Percentiles rank a stretch among this genome's conserved stretches.
phyloP scores from a whole-genome alignment of 2,113 vertebrate genomes.

The Semicossyphus pulcher region DNA sequence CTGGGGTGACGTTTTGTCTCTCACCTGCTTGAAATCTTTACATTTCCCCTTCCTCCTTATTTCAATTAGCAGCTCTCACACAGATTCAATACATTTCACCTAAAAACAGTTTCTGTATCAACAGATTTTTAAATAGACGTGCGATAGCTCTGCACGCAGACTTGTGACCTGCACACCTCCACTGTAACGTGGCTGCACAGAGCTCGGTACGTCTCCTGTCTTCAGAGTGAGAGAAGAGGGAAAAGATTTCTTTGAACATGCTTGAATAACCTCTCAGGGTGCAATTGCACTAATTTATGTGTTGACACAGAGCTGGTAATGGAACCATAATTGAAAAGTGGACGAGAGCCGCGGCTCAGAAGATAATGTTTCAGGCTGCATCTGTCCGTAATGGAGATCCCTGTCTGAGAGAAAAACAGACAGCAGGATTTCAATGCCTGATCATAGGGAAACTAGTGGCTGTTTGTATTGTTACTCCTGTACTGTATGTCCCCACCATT shows the following conservation, averaged over 20 bases:
- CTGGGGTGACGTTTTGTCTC: not conserved
- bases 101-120: too few relatives aligned
- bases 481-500: not conserved
- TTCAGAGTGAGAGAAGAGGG: not conserved
- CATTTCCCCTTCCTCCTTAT: too few relatives aligned
- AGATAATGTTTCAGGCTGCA: conserved; percentile 12
- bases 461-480: not conserved
- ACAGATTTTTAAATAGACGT: conserved; percentile 14
- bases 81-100: not conserved
- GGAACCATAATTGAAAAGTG: conserved; percentile 34
- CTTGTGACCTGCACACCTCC: not conserved
- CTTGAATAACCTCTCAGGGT: not conserved
- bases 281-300: conserved; percentile 20
- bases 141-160: not conserved
- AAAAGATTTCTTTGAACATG: not conserved
- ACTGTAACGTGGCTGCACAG: too few relatives aligned
- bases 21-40: not conserved
- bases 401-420: conserved; percentile 1
- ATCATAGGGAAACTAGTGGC: not conserved
- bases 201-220: not conserved
- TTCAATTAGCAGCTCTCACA: not conserved
- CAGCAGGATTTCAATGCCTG: not conserved
- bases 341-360: conserved; percentile 6
- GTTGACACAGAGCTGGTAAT: conserved; percentile 19
- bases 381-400: conserved; percentile 42